Base-by-base conservation (phyloP, 2,113 vertebrate genomes). In the Lonchura striata region DNA sequence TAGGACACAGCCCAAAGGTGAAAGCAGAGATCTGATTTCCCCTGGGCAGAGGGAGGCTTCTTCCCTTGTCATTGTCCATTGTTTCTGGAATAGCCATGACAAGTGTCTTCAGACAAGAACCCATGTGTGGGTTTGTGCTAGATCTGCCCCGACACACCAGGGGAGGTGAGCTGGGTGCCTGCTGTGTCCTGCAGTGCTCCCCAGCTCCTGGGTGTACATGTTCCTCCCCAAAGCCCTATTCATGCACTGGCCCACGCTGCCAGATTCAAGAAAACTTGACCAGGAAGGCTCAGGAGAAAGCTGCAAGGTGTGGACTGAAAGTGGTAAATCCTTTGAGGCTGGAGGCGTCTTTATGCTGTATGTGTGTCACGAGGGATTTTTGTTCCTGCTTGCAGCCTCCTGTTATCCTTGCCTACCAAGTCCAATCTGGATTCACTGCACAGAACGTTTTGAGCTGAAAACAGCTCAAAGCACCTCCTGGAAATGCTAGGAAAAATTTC, bases 401-500 rank as follows among this genome's bases (percentile, higher is more conserved):
- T 63, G 71, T 61, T 74, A 49, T 42, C 72, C 50, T 60, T 86
- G 50, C 56, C 60, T 52, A 81, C 76, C 64, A 63, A 66, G 22
- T 33, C 53, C 69, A 79, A 56, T 71, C 82, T 93, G 82, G 65
- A 79, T 86, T 86, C 54, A 16, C 50, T 63, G 69, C 81, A 88
- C 71, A 88, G 80, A 69, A 53, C 2, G 0, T 95, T 92, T 80
- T 76, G 68, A 86, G 95, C 70, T 69, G 57, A 60, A 60, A 82
- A 19, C 44, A 69, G 78, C 69, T 91, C 94, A 89, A 47, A 96
- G 77, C 81, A 66, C 33, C 69, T 87, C 75, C 57, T 76, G 85
- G 64, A 95, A 94, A 94, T 3, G 9, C 49, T 63, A 46, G 88
- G 53, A 35, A 80, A 90, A 93, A 86, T 57, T 90, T 79, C 85